Evolutionary conservation across 2,113 vertebrate species (phyloP).

Genomic region (Meles meles): DNA sequence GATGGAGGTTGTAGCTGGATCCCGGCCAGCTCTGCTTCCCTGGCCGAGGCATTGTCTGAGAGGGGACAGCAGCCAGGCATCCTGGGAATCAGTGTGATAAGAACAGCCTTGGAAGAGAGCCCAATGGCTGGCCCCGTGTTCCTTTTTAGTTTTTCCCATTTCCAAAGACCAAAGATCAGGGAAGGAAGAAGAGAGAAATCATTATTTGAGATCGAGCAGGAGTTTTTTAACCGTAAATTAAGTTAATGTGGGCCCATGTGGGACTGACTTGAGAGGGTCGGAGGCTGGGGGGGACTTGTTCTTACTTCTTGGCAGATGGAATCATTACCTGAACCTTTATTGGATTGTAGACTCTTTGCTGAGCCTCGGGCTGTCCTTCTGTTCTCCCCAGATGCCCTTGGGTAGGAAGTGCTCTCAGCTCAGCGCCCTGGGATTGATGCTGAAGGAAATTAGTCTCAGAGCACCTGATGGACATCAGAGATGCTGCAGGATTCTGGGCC

Average conservation of each 20-base stretch:
- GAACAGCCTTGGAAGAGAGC: slow-evolving; percentile 36
- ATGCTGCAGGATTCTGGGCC: background rate
- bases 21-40: background rate
- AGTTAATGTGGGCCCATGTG: background rate
- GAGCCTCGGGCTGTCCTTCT: background rate
- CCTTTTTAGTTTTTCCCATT: slow-evolving; percentile 9
- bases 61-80: background rate
- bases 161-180: slow-evolving; percentile 38
- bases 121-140: background rate
- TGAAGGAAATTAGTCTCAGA: background rate
- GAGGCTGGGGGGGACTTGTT: background rate
- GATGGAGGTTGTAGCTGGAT: background rate
- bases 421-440: background rate
- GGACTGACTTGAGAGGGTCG: background rate
- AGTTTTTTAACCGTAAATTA: background rate
- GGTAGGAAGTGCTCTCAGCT: background rate
- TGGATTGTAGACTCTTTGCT: background rate
- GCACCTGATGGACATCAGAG: background rate
- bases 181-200: slow-evolving; percentile 17
- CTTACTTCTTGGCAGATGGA: background rate
- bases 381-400: background rate
- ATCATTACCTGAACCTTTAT: background rate
- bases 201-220: background rate
- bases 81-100: background rate
- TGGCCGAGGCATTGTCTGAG: background rate